Evolutionary conservation across 2,888 invertebrate species (phyloP), one percentile per base, ranked within the genome.

Genomic region (Pediacus dermestoides): DNA sequence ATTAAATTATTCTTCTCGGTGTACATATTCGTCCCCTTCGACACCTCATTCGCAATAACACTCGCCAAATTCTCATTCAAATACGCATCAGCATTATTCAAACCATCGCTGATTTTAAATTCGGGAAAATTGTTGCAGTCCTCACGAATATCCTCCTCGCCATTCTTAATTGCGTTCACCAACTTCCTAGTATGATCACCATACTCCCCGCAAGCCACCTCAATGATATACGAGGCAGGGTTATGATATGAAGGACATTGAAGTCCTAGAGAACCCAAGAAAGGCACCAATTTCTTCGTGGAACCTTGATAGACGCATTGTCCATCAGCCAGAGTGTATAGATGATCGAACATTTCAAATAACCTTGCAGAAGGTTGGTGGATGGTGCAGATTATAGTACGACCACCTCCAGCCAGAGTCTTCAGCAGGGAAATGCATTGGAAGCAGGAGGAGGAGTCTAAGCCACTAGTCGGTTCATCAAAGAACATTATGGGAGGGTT

Each of bases 401-500:
- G 77, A 6, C 95, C 95, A 3, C 91, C 61, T 15, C 84, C 77
- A 0, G 95, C 92, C 50, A 96, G 69, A 28, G 85, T 85, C 74
- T 93, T 93, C 58, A 95, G 72, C 45, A 95, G 70, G 4, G 87
- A 84, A 48, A 95, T 89, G 63, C 94, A 94, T 70, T 93, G 93
- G 72, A 89, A 93, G 64, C 94, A 93, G 0, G 93, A 93, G 1
- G 93, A 90, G 53, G 93, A 93, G 74, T 96, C 95, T 63, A 96
- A 71, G 2, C 95, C 95, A 50, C 93, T 94, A 47, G 95, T 95
- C 1, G 95, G 95, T 68, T 95, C 95, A 66, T 95, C 95, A 66
- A 95, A 94, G 73, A 95, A 95, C 93, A 95, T 94, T 46, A 95
- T 86, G 1, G 95, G 94, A 6, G 95, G 95, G 70, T 95, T 95